Percentiles rank a stretch among this genome's conserved stretches.
Conservation (phyloP, 2,888 invertebrate genomes). For the Galeruca laticollis region DNA sequence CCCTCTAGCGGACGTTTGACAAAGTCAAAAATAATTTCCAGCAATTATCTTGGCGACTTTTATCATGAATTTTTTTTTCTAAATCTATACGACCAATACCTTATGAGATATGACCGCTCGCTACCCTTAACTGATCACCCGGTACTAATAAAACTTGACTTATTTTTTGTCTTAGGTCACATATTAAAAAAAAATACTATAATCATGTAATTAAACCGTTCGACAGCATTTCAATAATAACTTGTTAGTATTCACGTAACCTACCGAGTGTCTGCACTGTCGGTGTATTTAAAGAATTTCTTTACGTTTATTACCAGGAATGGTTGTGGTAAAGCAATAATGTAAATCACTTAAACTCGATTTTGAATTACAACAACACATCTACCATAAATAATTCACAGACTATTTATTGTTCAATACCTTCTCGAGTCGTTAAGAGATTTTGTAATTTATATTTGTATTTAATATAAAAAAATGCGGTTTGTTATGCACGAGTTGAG, state of each 20-base stretch:
- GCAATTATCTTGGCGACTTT: too few species aligned
- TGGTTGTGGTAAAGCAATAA: slow-evolving; percentile 36
- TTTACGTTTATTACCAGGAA: slow-evolving; percentile 44
- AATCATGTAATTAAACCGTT: background rate
- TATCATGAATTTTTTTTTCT: too few species aligned
- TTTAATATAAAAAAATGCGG: background rate
- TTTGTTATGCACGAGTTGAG: background rate
- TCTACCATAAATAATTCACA: slow-evolving; percentile 40
- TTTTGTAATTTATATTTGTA: slow-evolving; percentile 20
- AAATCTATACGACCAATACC: too few species aligned
- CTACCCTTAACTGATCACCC: too few species aligned
- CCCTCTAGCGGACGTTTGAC: too few species aligned
- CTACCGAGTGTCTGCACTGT: slow-evolving; percentile 20
- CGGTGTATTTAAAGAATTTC: slow-evolving; percentile 29
- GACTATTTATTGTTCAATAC: slow-evolving; percentile 36
- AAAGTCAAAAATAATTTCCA: too few species aligned
- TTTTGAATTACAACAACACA: slow-evolving; percentile 39
- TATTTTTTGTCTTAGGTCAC: too few species aligned
- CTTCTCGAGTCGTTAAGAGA: slow-evolving; percentile 9
- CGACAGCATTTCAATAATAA: slow-evolving; percentile 3
- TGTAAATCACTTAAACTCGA: slow-evolving; percentile 41
- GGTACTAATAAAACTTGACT: too few species aligned
- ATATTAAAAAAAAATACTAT: too few species aligned
- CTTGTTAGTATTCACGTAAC: slow-evolving; percentile 4
- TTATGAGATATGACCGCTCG: too few species aligned